A percentile compares a stretch with the other conserved stretches of the same genome.
Evolutionary conservation across 2,113 vertebrate species (phyloP).

Genomic region (Syrmaticus mikado): DNA sequence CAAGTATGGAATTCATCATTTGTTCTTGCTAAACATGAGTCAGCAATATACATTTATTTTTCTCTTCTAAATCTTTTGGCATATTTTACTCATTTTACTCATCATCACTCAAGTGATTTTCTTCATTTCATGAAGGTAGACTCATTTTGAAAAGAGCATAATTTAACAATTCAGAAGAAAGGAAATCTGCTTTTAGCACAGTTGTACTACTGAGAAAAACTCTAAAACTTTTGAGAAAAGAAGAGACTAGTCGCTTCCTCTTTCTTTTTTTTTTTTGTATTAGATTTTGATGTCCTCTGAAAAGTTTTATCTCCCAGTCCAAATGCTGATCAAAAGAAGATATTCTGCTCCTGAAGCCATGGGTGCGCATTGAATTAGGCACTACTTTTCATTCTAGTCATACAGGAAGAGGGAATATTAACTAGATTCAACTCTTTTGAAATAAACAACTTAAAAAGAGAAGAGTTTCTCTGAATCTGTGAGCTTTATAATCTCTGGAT

Average conservation of each 20-base stretch:
- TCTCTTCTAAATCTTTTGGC: conserved; percentile 5
- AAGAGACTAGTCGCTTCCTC: background rate
- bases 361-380: background rate
- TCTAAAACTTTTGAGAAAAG: background rate
- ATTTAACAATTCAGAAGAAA: conserved; percentile 24
- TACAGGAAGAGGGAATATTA: background rate
- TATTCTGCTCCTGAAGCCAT: background rate
- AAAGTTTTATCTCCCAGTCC: background rate
- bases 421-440: background rate
- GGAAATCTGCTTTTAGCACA: conserved; percentile 1
- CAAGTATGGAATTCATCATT: background rate
- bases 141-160: background rate
- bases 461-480: background rate
- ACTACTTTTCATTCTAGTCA: background rate
- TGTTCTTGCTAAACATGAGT: background rate
- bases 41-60: background rate
- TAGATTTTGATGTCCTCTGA: conserved; percentile 2
- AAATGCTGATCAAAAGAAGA: conserved; percentile 34
- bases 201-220: background rate
- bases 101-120: background rate
- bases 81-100: background rate
- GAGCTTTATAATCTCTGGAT: background rate
- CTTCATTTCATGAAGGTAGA: background rate
- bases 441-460: background rate
- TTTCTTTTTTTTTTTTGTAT: background rate